Evolutionary conservation across 2,797 vertebrate species (phyloP).

Genomic region (Hapalemur alaotrensis): DNA sequence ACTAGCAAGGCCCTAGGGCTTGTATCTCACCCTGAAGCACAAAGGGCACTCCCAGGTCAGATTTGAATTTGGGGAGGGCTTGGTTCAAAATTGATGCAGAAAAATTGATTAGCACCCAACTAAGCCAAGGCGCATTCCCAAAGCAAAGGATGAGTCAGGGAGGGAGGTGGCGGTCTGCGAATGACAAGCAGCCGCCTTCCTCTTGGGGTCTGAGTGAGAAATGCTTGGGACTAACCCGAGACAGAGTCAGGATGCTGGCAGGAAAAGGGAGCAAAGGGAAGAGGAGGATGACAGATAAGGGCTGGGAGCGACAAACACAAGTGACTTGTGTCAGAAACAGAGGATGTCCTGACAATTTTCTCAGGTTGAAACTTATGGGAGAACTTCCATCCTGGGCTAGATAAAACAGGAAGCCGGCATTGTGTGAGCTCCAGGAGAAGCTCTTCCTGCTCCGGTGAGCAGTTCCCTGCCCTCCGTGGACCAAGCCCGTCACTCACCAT

Average conservation of each 20-base stretch:
- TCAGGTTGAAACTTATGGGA: background rate
- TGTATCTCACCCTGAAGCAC: background rate
- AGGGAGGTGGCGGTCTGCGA: fast-evolving
- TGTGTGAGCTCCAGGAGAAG: background rate
- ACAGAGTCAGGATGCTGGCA: background rate
- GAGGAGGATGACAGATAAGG: background rate
- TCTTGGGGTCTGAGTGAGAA: background rate
- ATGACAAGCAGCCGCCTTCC: background rate
- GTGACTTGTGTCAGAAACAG: background rate
- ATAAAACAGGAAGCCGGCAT: too few relatives aligned
- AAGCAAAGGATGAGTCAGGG: background rate
- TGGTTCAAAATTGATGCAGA: background rate
- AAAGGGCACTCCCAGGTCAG: background rate
- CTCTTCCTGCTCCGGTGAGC: background rate
- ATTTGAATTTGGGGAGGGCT: background rate
- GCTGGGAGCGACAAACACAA: background rate
- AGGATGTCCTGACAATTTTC: background rate
- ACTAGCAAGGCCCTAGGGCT: background rate
- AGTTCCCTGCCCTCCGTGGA: fast-evolving
- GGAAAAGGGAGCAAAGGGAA: background rate
- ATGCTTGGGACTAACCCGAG: background rate
- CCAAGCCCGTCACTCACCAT: fast-evolving
- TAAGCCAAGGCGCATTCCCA: background rate
- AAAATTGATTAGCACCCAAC: background rate
- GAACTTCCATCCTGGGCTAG: too few relatives aligned